These are phyloP conservation scores for Beroe forskalii DNA, from an alignment of 37 sponge, comb jelly and placozoan genomes.

Conservation along the genomic window DNA sequence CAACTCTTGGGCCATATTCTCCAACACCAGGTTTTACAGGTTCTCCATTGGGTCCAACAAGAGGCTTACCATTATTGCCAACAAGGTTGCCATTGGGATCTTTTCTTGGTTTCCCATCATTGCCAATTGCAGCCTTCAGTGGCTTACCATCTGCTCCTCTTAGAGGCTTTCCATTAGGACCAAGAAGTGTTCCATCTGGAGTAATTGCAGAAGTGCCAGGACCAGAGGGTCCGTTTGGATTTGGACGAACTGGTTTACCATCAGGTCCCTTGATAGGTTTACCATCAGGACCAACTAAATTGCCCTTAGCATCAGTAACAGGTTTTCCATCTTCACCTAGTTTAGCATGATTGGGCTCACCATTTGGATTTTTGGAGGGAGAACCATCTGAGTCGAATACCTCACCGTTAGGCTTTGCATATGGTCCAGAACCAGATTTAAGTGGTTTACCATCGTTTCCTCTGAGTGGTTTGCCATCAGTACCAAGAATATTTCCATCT, in stretches of 20 bases:
- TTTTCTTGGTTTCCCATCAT: constrained; percentile 54
- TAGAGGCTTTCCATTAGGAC: constrained; percentile 57
- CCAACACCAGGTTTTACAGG: constrained; percentile 49
- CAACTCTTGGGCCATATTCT: constrained; percentile 60
- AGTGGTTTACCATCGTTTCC: constrained; percentile 53
- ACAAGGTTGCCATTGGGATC: constrained; percentile 41
- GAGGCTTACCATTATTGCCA: constrained; percentile 49
- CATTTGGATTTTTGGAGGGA: constrained; percentile 46
- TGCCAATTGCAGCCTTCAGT: constrained; percentile 36
- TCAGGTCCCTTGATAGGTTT: constrained; percentile 62
- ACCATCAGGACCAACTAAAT: constrained; percentile 46
- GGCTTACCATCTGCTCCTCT: constrained; percentile 60
- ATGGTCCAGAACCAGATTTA: constrained; percentile 44
- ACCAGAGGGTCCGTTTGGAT: constrained; percentile 59
- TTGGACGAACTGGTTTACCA: constrained; percentile 55
- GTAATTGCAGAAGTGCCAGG: neutral
- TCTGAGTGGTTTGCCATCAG: constrained; percentile 40
- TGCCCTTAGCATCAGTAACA: constrained; percentile 57
- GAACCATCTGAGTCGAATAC: constrained; percentile 49
- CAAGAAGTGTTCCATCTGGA: constrained; percentile 49
- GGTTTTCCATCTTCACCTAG: constrained; percentile 40
- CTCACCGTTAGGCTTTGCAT: constrained; percentile 47
- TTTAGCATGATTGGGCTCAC: constrained; percentile 34
- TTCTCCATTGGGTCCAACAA: constrained; percentile 39
- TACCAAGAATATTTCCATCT: constrained; percentile 54